Base-by-base conservation (phyloP, 2,888 invertebrate genomes). In the Thelaira solivaga region DNA sequence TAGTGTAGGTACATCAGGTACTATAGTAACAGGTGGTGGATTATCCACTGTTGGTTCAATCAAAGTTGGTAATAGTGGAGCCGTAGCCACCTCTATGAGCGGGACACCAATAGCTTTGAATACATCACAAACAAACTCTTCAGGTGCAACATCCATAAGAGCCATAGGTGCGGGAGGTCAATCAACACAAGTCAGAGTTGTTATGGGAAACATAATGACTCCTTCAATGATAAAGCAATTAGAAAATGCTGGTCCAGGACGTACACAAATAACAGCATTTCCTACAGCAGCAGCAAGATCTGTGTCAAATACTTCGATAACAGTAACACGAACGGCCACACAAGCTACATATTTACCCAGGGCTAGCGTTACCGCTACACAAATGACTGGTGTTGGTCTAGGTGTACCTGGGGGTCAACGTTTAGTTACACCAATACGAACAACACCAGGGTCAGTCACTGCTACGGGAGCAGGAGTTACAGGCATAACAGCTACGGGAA, bases 181-280 rank as follows among this genome's bases (percentile, higher is more conserved):
- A 61, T 86, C 88, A 2, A 87, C 88, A 0, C 88, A 88, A 67
- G 86, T 88, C 22, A 85, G 88, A 5, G 88, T 89, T 31, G 87
- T 89, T 2, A 86, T 88, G 82, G 86, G 86, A 4, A 83, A 88
- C 16, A 84, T 91, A 65, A 88, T 90, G 82, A 89, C 90, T 16
- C 90, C 89, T 82, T 86, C 89, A n/a, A 90, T 91, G 84, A 88
- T 91, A 10, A 91, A 91, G 83, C 90, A 90, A 87, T 89, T 91
- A 86, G 89, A 88, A 57, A 85, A 84, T 71, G 84, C 78, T 20
- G 80, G 78, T 31, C 78, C 81, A 1, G 86, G 87, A 0, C 83
- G 89, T 10, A 87, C 89, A 0, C 89, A 89, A 80, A 88, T 89
- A 4, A 89, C 89, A 2, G 86, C 89, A 16, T 86, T 89, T 81